Conservation (phyloP, 2,113 vertebrate genomes). For the Butorides virescens region DNA sequence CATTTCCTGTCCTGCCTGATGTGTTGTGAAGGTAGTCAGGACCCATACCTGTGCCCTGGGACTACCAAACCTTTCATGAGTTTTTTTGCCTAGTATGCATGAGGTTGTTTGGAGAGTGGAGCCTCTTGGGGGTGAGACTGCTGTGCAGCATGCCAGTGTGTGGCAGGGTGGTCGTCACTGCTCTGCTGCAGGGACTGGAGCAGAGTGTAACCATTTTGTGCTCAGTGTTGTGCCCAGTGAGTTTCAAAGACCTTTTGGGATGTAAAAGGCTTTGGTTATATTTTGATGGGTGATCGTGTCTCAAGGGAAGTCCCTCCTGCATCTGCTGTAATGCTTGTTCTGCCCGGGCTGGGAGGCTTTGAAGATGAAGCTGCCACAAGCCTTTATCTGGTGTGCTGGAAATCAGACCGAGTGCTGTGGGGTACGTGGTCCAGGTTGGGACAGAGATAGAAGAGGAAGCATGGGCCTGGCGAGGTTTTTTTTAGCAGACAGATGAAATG, state of each 20-base stretch:
- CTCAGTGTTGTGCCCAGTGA: neutral
- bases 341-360: neutral
- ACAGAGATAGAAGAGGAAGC: neutral
- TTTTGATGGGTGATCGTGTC: accelerated
- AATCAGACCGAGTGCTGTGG: accelerated
- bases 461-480: accelerated
- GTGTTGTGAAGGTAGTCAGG: neutral
- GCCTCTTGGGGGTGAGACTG: neutral
- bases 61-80: neutral
- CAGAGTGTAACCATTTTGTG: neutral
- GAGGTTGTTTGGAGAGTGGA: neutral
- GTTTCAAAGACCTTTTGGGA: neutral
- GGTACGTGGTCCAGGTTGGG: neutral
- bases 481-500: neutral
- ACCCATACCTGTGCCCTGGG: accelerated
- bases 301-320: neutral
- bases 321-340: neutral
- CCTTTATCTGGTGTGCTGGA: neutral
- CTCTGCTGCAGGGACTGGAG: neutral
- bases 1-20: neutral
- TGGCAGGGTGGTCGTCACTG: neutral
- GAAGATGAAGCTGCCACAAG: neutral
- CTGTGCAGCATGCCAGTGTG: accelerated
- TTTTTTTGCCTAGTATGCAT: neutral
- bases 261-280: neutral